These are phyloP conservation scores for Tympanoctomys barrerae DNA, from an alignment of 2,797 vertebrate genomes.

Conservation along the genomic window DNA sequence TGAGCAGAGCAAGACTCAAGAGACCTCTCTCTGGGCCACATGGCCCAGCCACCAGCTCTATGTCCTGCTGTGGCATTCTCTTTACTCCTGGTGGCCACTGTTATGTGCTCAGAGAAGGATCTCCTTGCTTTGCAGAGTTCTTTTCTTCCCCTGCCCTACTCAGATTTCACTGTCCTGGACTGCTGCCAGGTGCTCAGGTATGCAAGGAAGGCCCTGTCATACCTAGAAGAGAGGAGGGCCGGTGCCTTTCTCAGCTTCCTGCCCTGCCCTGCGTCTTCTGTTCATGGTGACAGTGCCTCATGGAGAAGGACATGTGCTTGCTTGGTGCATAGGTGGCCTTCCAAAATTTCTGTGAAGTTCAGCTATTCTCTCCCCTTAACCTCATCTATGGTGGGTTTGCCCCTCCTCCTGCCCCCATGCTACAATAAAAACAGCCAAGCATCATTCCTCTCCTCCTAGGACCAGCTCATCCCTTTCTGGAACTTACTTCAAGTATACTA, in stretches of 20 bases:
- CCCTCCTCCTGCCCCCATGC: background rate
- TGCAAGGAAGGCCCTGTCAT: too few species aligned
- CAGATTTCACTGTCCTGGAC: background rate
- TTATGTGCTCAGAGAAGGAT: background rate
- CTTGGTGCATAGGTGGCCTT: background rate
- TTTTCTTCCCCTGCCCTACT: background rate
- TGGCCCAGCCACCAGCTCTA: background rate
- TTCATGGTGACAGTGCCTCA: background rate
- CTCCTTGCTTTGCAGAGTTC: background rate
- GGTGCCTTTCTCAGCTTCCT: background rate
- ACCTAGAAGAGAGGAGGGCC: rapidly evolving
- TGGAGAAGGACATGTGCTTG: background rate
- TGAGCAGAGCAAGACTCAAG: background rate
- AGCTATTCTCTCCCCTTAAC: background rate
- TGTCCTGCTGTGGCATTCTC: background rate
- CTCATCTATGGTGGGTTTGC: background rate
- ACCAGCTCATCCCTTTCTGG: background rate
- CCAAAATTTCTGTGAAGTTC: background rate
- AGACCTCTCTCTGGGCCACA: background rate
- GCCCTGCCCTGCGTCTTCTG: background rate
- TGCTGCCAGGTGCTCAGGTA: background rate
- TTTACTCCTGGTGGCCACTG: background rate
- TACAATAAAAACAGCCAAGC: background rate
- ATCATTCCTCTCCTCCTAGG: background rate
- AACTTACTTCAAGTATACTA: background rate